These are phyloP conservation scores for Drosophila athabasca DNA, from an alignment of 1,140 invertebrate genomes.

Conservation along the genomic window DNA sequence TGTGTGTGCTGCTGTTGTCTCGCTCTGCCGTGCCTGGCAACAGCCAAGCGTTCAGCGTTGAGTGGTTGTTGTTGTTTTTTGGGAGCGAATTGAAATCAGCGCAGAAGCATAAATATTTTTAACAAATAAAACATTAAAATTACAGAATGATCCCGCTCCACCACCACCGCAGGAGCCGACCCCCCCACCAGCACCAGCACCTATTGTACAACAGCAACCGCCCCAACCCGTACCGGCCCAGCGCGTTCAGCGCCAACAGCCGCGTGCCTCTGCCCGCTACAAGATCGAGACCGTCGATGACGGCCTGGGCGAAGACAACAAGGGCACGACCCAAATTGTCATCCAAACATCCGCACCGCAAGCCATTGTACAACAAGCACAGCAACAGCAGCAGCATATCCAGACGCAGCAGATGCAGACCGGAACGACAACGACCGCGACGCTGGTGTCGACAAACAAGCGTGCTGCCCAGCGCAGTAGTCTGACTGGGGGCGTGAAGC, in stretches of 20 bases:
- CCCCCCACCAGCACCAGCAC: constrained; percentile 67
- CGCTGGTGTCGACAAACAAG: constrained; percentile 77
- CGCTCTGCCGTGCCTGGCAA: constrained; percentile 18
- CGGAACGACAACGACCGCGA: constrained; percentile 74
- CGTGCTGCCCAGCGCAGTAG: constrained; percentile 67
- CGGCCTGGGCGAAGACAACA: constrained; percentile 71
- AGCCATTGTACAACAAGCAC: constrained; percentile 69
- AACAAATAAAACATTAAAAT: constrained; percentile 7
- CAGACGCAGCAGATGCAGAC: constrained; percentile 72
- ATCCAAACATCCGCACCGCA: constrained; percentile 74
- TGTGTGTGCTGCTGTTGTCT: constrained; percentile 28
- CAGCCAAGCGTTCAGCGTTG: constrained; percentile 4
- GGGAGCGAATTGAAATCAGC: constrained; percentile 8
- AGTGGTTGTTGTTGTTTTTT: constrained; percentile 60
- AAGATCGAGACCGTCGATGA: constrained; percentile 83
- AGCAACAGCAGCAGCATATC: constrained; percentile 63
- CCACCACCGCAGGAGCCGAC: constrained; percentile 68
- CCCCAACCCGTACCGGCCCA: constrained; percentile 63
- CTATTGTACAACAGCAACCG: constrained; percentile 71
- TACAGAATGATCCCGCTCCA: constrained; percentile 77
- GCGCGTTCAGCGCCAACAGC: constrained; percentile 69
- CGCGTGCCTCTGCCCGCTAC: constrained; percentile 63
- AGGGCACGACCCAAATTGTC: constrained; percentile 80
- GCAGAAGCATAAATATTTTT: constrained; percentile 24
- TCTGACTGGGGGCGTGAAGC: constrained; percentile 51